These are phyloP conservation scores for Molothrus aeneus DNA, from an alignment of 2,797 vertebrate genomes.

Conservation along the genomic window DNA sequence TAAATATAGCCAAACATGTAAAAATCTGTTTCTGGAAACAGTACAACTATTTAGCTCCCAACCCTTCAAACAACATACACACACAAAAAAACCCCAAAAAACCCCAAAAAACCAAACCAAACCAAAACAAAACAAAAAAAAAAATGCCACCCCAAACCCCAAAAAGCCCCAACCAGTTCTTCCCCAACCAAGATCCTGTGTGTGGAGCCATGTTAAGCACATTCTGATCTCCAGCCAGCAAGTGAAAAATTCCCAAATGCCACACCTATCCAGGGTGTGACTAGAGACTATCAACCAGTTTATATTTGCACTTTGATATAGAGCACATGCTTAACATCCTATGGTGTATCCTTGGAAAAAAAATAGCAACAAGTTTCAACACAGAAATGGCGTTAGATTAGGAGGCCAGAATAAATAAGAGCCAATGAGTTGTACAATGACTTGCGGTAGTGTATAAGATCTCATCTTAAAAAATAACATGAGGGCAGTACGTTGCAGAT, in stretches of 20 bases:
- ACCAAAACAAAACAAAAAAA: neutral
- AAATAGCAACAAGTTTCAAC: constrained; percentile 72
- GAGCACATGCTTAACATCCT: constrained; percentile 60
- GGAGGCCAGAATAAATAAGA: constrained; percentile 67
- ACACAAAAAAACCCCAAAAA: too few relatives aligned
- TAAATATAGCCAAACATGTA: constrained; percentile 61
- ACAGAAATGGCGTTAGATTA: constrained; percentile 56
- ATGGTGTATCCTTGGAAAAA: constrained; percentile 65
- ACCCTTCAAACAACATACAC: constrained; percentile 12
- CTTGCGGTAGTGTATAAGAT: constrained; percentile 25
- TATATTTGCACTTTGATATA: constrained; percentile 70
- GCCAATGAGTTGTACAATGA: constrained; percentile 45
- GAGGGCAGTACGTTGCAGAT: constrained; percentile 19
- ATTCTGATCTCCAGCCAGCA: constrained; percentile 66
- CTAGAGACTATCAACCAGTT: constrained; percentile 61
- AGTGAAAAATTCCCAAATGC: constrained; percentile 64
- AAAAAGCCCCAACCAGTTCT: neutral
- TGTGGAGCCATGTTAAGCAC: constrained; percentile 21
- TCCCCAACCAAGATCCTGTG: neutral
- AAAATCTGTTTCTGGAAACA: constrained; percentile 57
- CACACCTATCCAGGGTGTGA: constrained; percentile 70
- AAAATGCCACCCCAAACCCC: neutral
- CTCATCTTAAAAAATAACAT: constrained; percentile 64
- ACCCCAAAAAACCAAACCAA: neutral
- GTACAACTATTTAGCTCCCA: constrained; percentile 50